Evolutionary conservation across 2,113 vertebrate species (phyloP).

Genomic region (Elephas maximus): DNA sequence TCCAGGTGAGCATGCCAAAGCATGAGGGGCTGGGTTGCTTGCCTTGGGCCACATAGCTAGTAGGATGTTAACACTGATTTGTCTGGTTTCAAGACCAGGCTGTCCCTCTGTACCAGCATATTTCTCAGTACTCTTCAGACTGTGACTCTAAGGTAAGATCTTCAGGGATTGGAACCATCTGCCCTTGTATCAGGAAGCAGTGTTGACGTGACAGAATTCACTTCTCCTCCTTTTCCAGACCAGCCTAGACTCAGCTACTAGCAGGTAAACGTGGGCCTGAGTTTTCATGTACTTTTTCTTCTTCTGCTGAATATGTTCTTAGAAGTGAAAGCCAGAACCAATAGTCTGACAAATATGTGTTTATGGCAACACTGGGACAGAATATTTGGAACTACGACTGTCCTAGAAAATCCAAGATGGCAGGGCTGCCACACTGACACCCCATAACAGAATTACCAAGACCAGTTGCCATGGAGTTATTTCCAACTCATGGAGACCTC

Average conservation of each 20-base stretch:
- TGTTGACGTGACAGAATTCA: neutral
- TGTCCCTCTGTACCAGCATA: neutral
- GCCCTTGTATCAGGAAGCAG: neutral
- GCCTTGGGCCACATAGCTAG: neutral
- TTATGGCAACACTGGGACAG: rapidly evolving
- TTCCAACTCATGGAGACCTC: neutral
- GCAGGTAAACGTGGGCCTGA: neutral
- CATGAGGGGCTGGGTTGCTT: neutral
- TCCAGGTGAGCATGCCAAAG: neutral
- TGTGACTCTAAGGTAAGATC: neutral
- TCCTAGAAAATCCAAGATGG: neutral
- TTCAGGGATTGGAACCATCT: neutral
- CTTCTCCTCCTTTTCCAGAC: neutral
- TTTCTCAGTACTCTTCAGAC: neutral
- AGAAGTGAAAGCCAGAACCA: neutral
- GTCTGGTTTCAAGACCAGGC: neutral
- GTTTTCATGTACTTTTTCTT: rapidly evolving
- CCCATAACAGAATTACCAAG: neutral
- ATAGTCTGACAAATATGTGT: neutral
- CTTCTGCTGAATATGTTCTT: neutral
- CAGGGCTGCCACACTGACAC: neutral
- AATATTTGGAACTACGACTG: neutral
- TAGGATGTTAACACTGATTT: neutral
- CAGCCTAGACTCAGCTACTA: neutral
- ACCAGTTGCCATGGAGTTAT: neutral